Conservation (phyloP, 1,140 invertebrate species). For the Aradophagus sp. region DNA sequence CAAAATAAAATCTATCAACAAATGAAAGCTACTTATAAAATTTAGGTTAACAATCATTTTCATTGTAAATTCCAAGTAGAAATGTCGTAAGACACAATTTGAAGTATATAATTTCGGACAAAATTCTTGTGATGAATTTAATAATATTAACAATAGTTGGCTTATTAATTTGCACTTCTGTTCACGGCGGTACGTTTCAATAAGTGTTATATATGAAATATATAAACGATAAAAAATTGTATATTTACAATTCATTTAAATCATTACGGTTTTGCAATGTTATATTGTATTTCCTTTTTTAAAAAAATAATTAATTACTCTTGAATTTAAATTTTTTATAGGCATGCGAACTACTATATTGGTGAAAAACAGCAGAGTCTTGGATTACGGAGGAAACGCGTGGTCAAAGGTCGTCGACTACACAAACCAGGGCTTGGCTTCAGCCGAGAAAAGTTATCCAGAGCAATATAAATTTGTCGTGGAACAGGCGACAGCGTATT, state of each 20-base stretch:
- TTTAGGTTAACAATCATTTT: background rate
- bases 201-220: too few species aligned
- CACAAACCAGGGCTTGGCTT: conserved; percentile 77
- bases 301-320: too few species aligned
- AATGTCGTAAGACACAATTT: too few species aligned
- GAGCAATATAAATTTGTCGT: conserved; percentile 77
- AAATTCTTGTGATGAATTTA: too few species aligned
- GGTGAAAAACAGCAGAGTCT: conserved; percentile 78
- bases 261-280: too few species aligned
- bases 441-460: conserved; percentile 80
- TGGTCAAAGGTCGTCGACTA: conserved; percentile 77
- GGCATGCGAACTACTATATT: conserved; percentile 76
- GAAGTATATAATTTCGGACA: too few species aligned
- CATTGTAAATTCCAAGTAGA: conserved; percentile 2
- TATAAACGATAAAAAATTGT: too few species aligned
- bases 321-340: conserved; percentile 63
- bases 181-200: background rate
- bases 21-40: too few species aligned
- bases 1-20: too few species aligned
- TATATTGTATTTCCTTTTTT: too few species aligned
- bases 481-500: conserved; percentile 78
- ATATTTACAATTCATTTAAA: too few species aligned
- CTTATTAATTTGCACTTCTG: background rate
- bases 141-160: background rate
- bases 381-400: conserved; percentile 77